Percentiles rank a stretch among this genome's conserved stretches.
These are phyloP conservation scores for Hyperoplus immaculatus DNA, from an alignment of 2,797 vertebrate species.

Conservation along the genomic window DNA sequence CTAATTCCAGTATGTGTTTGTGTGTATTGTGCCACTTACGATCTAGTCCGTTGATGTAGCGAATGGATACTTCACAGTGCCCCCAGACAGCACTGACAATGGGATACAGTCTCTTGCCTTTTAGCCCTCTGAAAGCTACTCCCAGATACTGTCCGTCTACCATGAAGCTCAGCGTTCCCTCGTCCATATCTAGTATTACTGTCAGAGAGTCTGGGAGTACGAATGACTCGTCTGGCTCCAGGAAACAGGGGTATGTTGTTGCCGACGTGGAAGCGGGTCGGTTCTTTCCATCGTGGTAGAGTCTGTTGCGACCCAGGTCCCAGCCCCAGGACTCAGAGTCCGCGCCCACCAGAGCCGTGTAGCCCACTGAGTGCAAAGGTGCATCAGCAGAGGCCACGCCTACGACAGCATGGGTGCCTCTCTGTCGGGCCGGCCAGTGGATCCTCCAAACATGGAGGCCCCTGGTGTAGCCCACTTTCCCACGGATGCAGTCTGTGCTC, in stretches of 20 bases:
- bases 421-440: conserved; percentile 93
- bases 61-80: conserved; percentile 98
- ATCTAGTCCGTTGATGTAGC: conserved; percentile 98
- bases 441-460: conserved; percentile 97
- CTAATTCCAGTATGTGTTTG: background rate
- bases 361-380: conserved; percentile 95
- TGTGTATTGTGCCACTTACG: conserved; percentile 87
- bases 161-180: conserved; percentile 97
- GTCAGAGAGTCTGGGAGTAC: conserved; percentile 95
- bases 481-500: conserved; percentile 97
- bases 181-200: conserved; percentile 99
- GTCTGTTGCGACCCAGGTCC: conserved; percentile 98
- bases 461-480: conserved; percentile 93
- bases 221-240: conserved; percentile 97
- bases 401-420: conserved; percentile 96
- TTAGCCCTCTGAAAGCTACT: conserved; percentile 96
- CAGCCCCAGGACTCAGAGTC: conserved; percentile 98
- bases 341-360: conserved; percentile 95
- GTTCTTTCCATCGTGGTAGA: conserved; percentile 97
- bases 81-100: conserved; percentile 99
- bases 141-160: conserved; percentile 98
- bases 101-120: conserved; percentile 97
- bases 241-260: conserved; percentile 93
- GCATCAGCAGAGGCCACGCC: conserved; percentile 93
- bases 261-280: conserved; percentile 86